Conservation (phyloP, 2,888 invertebrate genomes). For the Lithophane leautieri region DNA sequence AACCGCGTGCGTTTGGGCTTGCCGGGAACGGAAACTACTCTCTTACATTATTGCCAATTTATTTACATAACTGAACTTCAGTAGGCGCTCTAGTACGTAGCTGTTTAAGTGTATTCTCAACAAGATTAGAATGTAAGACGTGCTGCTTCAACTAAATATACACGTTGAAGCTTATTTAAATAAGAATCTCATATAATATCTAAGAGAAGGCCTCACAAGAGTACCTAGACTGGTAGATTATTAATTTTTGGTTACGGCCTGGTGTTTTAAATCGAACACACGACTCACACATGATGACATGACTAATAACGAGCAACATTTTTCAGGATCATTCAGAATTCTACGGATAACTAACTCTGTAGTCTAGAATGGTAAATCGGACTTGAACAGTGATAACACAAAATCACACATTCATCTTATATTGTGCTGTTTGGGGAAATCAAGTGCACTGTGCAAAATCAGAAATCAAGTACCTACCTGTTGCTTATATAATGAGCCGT, state of each 20-base stretch:
- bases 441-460: neutral
- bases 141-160: conserved; percentile 29
- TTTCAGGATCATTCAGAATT: neutral
- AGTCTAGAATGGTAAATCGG: neutral
- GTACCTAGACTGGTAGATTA: neutral
- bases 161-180: neutral
- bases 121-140: conserved; percentile 48
- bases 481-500: conserved; percentile 4
- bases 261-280: neutral
- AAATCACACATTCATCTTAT: conserved; percentile 3
- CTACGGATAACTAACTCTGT: neutral
- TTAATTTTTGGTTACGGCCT: neutral
- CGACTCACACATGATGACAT: neutral
- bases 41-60: conserved; percentile 71
- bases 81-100: conserved; percentile 54
- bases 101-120: conserved; percentile 50
- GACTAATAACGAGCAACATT: neutral
- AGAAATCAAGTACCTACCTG: neutral
- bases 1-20: conserved; percentile 78
- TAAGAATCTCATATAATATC: conserved; percentile 4
- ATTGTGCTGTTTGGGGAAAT: neutral
- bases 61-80: conserved; percentile 69
- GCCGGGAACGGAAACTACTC: conserved; percentile 75
- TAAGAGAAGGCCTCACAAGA: neutral
- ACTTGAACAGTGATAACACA: neutral